Evolutionary conservation across 2,888 invertebrate species (phyloP).

Genomic region (Synergus japonicus): DNA sequence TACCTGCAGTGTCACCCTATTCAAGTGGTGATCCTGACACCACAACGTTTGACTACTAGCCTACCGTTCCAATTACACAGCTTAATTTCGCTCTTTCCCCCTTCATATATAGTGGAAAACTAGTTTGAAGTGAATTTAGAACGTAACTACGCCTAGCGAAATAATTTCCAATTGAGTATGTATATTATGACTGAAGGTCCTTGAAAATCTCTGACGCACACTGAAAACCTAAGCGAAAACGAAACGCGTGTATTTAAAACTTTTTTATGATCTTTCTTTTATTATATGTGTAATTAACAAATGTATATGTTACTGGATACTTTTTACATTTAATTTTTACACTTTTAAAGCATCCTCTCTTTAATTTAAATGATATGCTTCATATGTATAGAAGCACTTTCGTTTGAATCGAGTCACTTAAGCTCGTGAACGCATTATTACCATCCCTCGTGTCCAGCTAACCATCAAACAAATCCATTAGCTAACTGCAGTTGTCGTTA

Average conservation of each 20-base stretch:
- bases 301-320: too few relatives aligned
- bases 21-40: constrained; percentile 15
- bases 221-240: neutral
- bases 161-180: neutral
- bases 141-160: neutral
- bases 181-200: neutral
- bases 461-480: constrained; percentile 47
- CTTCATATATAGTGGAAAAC: constrained; percentile 41
- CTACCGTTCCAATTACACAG: constrained; percentile 33
- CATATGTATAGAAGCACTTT: neutral
- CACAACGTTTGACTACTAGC: constrained; percentile 38
- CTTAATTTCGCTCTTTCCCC: constrained; percentile 34
- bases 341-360: neutral
- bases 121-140: constrained; percentile 48
- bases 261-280: neutral
- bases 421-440: neutral
- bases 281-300: too few relatives aligned
- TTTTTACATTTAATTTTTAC: too few relatives aligned
- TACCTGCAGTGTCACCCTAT: constrained; percentile 66
- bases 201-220: neutral
- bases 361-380: neutral
- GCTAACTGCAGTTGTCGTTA: constrained; percentile 49
- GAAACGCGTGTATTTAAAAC: neutral
- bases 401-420: neutral
- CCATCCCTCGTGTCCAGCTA: constrained; percentile 26